Evolutionary conservation across 2,113 vertebrate species (phyloP).

Genomic region (Ahaetulla prasina): DNA sequence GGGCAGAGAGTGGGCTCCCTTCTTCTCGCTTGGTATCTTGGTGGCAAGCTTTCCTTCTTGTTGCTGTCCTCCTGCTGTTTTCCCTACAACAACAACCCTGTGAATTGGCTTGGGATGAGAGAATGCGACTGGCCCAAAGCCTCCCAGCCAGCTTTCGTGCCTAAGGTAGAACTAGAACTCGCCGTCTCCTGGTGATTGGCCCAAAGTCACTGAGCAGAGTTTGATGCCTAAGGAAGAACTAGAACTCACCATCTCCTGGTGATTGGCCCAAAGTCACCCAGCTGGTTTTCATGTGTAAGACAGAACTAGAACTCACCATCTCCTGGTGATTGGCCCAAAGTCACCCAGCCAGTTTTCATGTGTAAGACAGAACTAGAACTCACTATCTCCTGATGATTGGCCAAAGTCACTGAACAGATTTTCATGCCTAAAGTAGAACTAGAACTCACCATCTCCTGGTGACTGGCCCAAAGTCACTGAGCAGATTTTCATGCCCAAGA

Average conservation of each 20-base stretch:
- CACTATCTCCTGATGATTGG: no score
- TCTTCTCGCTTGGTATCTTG: neutral
- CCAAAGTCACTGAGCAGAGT: no score
- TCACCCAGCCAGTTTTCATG: neutral
- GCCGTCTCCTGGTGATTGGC: neutral
- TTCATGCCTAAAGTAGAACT: no score
- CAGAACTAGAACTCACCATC: neutral
- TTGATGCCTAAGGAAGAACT: neutral
- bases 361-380: no score
- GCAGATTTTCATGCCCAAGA: no score
- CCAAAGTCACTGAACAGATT: no score
- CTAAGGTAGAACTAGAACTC: neutral
- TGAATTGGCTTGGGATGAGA: neutral
- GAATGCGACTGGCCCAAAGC: no score
- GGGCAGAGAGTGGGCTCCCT: no score
- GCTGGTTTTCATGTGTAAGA: neutral
- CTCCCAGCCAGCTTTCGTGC: neutral
- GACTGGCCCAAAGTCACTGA: no score
- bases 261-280: no score
- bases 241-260: no score
- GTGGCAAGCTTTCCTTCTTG: neutral
- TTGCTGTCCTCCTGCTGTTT: neutral
- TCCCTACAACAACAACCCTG: neutral
- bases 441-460: no score
- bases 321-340: neutral